These are phyloP conservation scores for Lycophotia porphyrea DNA, from an alignment of 2,888 invertebrate genomes.

Conservation along the genomic window DNA sequence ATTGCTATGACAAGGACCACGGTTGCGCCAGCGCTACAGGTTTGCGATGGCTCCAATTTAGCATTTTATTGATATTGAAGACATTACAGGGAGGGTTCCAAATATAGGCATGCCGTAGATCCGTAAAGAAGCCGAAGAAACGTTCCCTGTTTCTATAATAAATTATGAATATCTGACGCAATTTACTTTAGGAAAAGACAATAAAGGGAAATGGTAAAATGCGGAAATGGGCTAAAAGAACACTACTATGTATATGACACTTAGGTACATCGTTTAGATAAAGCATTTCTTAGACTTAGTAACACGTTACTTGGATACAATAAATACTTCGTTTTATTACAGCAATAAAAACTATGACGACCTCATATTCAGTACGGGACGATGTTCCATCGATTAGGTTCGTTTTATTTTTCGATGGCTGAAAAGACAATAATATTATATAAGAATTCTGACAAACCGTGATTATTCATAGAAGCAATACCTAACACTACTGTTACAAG, in stretches of 20 bases:
- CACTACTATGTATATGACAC: background rate
- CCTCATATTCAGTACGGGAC: background rate
- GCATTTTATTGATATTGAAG: conserved; percentile 49
- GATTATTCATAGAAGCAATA: background rate
- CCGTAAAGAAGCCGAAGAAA: conserved; percentile 9
- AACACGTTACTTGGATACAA: background rate
- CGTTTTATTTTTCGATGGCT: background rate
- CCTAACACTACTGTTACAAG: too few relatives aligned
- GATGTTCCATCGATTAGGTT: conserved; percentile 8
- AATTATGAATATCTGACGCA: conserved; percentile 49
- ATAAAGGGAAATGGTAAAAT: conserved; percentile 22
- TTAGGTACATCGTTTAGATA: background rate
- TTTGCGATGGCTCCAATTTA: conserved; percentile 38
- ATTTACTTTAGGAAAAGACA: conserved; percentile 18
- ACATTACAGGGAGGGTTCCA: conserved; percentile 38
- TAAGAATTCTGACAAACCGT: too few relatives aligned
- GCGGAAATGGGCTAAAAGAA: conserved; percentile 2
- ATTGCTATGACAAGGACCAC: conserved; percentile 8
- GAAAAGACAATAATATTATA: too few relatives aligned
- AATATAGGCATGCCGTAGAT: conserved; percentile 31
- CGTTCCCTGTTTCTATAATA: conserved; percentile 36
- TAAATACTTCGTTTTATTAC: conserved; percentile 2
- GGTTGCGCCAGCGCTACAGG: conserved; percentile 25
- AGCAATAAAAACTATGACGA: background rate
- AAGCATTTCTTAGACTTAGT: background rate